phyloP scores from a whole-genome alignment of 2,113 vertebrate genomes.

The Benitochromis conjunctus region DNA sequence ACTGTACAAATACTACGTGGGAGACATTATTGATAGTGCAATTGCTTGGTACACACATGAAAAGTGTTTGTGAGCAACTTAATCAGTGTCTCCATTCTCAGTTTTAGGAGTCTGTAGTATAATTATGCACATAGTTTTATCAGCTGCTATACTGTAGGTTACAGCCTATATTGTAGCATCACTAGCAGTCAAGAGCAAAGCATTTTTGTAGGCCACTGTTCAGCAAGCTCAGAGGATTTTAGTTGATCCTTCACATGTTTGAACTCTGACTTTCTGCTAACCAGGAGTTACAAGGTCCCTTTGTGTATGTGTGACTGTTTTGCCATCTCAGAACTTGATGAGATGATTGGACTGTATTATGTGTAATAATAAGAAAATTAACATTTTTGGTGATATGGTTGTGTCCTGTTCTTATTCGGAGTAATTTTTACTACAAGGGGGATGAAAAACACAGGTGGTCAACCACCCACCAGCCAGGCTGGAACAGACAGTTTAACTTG shows the following conservation, averaged over 20 bases:
- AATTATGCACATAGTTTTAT: background rate
- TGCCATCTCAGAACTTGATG: background rate
- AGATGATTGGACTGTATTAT: background rate
- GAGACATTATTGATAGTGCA: background rate
- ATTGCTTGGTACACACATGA: background rate
- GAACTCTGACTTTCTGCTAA: background rate
- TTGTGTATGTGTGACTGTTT: background rate
- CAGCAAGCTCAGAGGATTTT: background rate
- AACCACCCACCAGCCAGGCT: background rate
- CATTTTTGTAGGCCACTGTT: background rate
- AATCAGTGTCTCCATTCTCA: rapidly evolving
- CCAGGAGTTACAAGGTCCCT: background rate
- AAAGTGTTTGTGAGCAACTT: rapidly evolving
- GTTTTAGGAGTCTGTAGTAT: background rate
- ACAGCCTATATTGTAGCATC: background rate
- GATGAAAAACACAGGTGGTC: background rate
- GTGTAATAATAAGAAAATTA: background rate
- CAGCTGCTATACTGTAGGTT: background rate
- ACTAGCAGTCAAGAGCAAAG: background rate
- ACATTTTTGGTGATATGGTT: background rate
- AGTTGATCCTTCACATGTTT: background rate
- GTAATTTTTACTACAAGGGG: no score
- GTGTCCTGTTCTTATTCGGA: background rate
- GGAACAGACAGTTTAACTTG: background rate
- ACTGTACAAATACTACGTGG: background rate